Conservation (phyloP, 2,888 invertebrate species). For the Amphipyra berbera region DNA sequence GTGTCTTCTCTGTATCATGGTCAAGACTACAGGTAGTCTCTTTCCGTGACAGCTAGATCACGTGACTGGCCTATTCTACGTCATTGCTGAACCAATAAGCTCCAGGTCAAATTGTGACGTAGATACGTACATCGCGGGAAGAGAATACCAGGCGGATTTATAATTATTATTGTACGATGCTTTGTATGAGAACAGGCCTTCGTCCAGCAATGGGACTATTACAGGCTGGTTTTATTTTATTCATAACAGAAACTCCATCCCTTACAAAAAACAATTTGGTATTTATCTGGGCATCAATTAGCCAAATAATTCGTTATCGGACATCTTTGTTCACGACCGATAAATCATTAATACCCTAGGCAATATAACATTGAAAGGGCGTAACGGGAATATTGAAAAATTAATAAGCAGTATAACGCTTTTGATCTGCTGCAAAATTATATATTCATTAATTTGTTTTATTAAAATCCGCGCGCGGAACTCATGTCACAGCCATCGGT, state of each 20-base stretch:
- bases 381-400: conserved; percentile 35
- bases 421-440: conserved; percentile 39
- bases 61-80: no score
- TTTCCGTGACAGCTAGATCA: no score
- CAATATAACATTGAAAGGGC: conserved; percentile 40
- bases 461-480: conserved; percentile 36
- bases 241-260: conserved; percentile 47
- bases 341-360: conserved; percentile 60
- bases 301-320: conserved; percentile 65
- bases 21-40: no score
- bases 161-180: no score
- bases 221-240: background rate
- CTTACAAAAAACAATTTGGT: conserved; percentile 48
- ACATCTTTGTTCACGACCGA: conserved; percentile 68
- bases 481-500: conserved; percentile 27
- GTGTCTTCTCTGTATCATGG: no score
- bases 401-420: conserved; percentile 26
- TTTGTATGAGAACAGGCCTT: no score
- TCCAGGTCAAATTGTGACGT: no score
- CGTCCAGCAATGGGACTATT: no score
- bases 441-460: conserved; percentile 41
- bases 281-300: conserved; percentile 67
- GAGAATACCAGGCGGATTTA: no score
- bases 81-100: no score
- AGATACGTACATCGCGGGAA: no score